A percentile compares a stretch with the other conserved stretches of the same genome.
Evolutionary conservation across 2,113 vertebrate genomes (phyloP).

Genomic region (Psophia crepitans): DNA sequence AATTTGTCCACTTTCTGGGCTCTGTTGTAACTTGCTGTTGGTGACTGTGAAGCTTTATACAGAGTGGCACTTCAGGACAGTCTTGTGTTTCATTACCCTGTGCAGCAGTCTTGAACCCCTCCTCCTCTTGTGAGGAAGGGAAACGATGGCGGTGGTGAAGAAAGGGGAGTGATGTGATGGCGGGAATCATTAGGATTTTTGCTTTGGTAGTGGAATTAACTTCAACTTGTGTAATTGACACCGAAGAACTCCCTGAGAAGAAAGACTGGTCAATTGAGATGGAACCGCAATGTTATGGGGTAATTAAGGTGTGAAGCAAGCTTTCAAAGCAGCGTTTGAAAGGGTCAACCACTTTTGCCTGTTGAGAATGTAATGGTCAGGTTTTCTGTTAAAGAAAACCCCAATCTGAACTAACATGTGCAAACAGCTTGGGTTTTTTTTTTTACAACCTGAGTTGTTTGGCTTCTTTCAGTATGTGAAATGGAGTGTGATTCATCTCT

Average conservation of each 20-base stretch:
- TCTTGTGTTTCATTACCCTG: neutral
- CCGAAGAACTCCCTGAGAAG: neutral
- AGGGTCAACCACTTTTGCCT: neutral
- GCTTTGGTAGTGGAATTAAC: neutral
- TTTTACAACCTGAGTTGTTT: neutral
- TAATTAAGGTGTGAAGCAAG: neutral
- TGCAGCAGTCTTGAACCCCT: neutral
- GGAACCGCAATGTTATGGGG: neutral
- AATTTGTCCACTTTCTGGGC: neutral
- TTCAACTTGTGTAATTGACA: neutral
- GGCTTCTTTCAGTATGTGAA: neutral
- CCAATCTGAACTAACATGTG: neutral
- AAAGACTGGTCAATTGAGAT: neutral
- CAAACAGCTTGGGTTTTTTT: neutral
- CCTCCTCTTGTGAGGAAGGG: neutral
- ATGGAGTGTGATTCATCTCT: neutral
- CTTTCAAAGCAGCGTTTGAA: neutral
- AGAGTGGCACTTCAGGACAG: neutral
- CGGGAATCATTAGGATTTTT: neutral
- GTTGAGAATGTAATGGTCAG: neutral
- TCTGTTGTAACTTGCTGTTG: neutral
- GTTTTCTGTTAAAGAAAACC: neutral
- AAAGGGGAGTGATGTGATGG: neutral
- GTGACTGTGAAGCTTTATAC: neutral
- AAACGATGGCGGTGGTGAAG: neutral